A percentile compares a stretch with the other conserved stretches of the same genome.
These are phyloP conservation scores for Leptatherina wallacei DNA, from an alignment of 2,797 vertebrate species.

Conservation along the genomic window DNA sequence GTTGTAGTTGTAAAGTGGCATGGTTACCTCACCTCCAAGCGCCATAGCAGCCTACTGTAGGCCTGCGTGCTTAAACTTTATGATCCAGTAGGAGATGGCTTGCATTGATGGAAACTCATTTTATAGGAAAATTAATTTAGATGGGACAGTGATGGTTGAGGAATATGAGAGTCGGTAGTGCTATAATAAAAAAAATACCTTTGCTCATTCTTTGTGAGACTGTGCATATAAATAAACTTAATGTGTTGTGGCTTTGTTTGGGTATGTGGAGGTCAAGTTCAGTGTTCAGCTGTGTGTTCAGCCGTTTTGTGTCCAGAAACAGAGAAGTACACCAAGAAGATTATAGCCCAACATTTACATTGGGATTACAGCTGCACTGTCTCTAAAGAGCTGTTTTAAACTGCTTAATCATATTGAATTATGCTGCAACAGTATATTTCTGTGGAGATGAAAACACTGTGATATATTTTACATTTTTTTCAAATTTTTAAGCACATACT, in stretches of 20 bases:
- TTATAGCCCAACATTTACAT: constrained; percentile 17
- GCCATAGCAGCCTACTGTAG: constrained; percentile 54
- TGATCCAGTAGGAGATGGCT: constrained; percentile 31
- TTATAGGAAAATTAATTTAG: constrained; percentile 5
- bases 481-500: no score
- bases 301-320: constrained; percentile 14
- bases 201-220: constrained; percentile 29
- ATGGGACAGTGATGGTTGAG: constrained; percentile 13
- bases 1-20: constrained; percentile 61
- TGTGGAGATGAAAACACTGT: constrained; percentile 1
- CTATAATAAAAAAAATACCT: background rate
- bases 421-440: constrained; percentile 5
- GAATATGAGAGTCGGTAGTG: background rate
- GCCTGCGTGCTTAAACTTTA: constrained; percentile 59
- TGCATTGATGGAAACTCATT: constrained; percentile 13
- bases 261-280: constrained; percentile 39
- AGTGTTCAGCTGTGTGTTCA: constrained; percentile 16
- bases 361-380: constrained; percentile 17
- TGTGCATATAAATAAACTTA: constrained; percentile 38
- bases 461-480: background rate
- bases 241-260: constrained; percentile 24
- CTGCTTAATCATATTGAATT: background rate
- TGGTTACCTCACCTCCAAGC: constrained; percentile 56
- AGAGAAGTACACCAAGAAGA: constrained; percentile 19
- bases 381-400: constrained; percentile 14